Conservation (phyloP, 2,888 invertebrate species). For the Koerneria pararmatus region DNA sequence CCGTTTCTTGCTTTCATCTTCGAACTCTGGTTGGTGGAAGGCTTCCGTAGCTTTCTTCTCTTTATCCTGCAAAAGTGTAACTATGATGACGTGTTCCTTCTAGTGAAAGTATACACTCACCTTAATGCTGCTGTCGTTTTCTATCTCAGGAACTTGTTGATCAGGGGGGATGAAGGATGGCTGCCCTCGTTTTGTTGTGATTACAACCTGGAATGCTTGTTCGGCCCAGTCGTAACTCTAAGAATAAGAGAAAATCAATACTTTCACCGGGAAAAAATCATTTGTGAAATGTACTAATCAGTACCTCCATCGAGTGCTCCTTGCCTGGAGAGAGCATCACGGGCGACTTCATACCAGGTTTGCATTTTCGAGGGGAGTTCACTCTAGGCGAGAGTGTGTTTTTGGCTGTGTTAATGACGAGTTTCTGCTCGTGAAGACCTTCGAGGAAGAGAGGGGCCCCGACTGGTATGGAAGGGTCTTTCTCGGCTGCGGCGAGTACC, state of each 20-base stretch:
- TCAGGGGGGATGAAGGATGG: slow-evolving; percentile 43
- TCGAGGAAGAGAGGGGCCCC: slow-evolving; percentile 56
- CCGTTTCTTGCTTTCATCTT: no score
- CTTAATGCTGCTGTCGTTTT: no score
- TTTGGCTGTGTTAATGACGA: slow-evolving; percentile 30
- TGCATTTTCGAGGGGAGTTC: slow-evolving; percentile 37
- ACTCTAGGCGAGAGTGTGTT: slow-evolving; percentile 27
- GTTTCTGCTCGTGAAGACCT: slow-evolving; percentile 37
- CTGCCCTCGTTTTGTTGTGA: slow-evolving; percentile 52
- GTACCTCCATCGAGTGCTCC: slow-evolving; percentile 57
- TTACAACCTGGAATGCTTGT: slow-evolving; percentile 33
- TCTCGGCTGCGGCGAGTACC: slow-evolving; percentile 41
- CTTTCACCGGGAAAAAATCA: neutral
- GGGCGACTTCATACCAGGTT: slow-evolving; percentile 52
- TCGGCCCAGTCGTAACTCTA: neutral
- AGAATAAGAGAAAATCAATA: neutral
- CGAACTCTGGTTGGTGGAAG: no score
- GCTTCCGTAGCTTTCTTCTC: no score
- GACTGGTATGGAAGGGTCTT: slow-evolving; percentile 50
- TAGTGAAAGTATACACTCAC: no score
- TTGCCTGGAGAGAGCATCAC: slow-evolving; percentile 48
- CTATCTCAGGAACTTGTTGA: slow-evolving; percentile 21
- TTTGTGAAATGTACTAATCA: slow-evolving; percentile 7
- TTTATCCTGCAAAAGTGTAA: no score
- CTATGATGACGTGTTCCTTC: no score